A percentile compares a stretch with the other conserved stretches of the same genome.
phyloP scores from a whole-genome alignment of 1,140 invertebrate species.

The Drosophila lowei region DNA sequence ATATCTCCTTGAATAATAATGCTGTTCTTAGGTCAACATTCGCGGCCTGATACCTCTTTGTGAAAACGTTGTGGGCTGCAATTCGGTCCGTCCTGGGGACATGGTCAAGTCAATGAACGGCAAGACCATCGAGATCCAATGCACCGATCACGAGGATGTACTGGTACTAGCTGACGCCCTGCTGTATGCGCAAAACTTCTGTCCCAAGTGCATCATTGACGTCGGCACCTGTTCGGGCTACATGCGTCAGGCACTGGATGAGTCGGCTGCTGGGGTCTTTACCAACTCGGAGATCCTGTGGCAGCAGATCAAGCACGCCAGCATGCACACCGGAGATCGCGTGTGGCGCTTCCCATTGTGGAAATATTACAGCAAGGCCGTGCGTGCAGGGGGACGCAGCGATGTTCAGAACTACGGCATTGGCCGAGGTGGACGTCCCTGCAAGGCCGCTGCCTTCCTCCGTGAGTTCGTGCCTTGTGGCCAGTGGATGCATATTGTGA shows the following conservation, averaged over 20 bases:
- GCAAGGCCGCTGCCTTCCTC: constrained; percentile 94
- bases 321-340: constrained; percentile 91
- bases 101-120: constrained; percentile 93
- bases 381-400: constrained; percentile 87
- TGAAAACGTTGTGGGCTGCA: constrained; percentile 94
- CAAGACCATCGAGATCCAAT: constrained; percentile 94
- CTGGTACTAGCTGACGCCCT: constrained; percentile 95
- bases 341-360: constrained; percentile 96
- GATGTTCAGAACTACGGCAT: constrained; percentile 92
- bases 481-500: constrained; percentile 95
- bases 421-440: constrained; percentile 89
- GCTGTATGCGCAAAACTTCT: constrained; percentile 88
- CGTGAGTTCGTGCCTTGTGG: constrained; percentile 91
- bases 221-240: constrained; percentile 95
- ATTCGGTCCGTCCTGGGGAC: constrained; percentile 94
- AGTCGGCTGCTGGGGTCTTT: constrained; percentile 91
- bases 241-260: constrained; percentile 88
- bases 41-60: constrained; percentile 90
- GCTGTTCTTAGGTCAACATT: constrained; percentile 87
- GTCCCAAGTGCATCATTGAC: constrained; percentile 89
- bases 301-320: constrained; percentile 86
- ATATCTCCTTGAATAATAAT: too few relatives aligned
- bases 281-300: constrained; percentile 88
- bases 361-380: constrained; percentile 89
- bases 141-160: constrained; percentile 96